A percentile compares a stretch with the other conserved stretches of the same genome.
Conservation (phyloP, 2,888 invertebrate genomes). For the Esperia sulphurella region DNA sequence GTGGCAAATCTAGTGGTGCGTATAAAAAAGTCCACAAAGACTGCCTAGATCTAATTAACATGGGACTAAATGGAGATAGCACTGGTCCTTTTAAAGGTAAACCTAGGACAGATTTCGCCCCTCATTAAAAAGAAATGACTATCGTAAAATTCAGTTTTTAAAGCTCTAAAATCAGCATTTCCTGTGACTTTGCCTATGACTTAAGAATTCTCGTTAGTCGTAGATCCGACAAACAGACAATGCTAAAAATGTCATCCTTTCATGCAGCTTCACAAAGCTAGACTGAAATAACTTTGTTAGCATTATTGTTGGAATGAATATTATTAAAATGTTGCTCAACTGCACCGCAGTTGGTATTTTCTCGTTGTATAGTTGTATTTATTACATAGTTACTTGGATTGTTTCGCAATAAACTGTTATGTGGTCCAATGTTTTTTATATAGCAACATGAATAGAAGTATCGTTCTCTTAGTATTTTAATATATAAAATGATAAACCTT, state of each 20-base stretch:
- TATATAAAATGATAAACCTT: no score
- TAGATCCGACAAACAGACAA: conserved; percentile 17
- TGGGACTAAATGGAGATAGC: no score
- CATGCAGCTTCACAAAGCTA: conserved; percentile 19
- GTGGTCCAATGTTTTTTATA: no score
- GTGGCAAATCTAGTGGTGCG: no score
- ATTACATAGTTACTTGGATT: no score
- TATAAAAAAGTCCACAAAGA: no score
- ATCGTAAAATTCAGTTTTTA: background rate
- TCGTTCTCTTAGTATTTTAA: no score
- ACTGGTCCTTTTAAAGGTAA: no score
- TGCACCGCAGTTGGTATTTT: background rate
- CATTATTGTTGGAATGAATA: conserved; percentile 29
- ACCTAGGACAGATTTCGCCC: background rate
- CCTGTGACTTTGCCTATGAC: conserved; percentile 9
- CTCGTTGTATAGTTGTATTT: background rate
- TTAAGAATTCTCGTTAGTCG: conserved; percentile 24
- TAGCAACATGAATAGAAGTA: no score
- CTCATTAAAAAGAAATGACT: no score
- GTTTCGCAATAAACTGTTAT: no score
- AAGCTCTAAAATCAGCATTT: conserved; percentile 2
- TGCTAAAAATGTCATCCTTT: conserved; percentile 31
- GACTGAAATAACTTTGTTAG: conserved; percentile 34
- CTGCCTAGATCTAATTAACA: no score
- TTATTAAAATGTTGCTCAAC: conserved; percentile 16